Evolutionary conservation across 2,797 vertebrate species (phyloP).

Genomic region (Lacerta bilineata): DNA sequence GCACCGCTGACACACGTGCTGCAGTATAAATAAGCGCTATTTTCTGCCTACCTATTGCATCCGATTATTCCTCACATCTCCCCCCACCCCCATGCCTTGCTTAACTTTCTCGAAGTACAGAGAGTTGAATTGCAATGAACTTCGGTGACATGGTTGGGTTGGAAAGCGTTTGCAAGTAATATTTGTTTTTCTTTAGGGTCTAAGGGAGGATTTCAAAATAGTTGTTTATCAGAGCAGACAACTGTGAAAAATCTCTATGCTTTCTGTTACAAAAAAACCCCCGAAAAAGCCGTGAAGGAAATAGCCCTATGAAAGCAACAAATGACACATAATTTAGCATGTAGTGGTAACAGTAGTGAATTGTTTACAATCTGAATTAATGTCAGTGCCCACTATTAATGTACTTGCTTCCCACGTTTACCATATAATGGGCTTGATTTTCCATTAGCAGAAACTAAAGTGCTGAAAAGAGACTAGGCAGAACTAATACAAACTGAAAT

Average conservation of each 20-base stretch:
- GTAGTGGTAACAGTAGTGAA: constrained; percentile 64
- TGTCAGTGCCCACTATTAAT: constrained; percentile 72
- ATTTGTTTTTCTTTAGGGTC: constrained; percentile 1
- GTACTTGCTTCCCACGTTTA: constrained; percentile 68
- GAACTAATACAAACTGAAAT: constrained; percentile 66
- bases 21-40: constrained; percentile 71
- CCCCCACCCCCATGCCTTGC: not conserved
- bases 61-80: constrained; percentile 24
- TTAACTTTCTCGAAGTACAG: constrained; percentile 45
- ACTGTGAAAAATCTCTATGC: constrained; percentile 8
- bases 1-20: constrained; percentile 71
- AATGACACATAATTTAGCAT: constrained; percentile 46
- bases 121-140: not conserved
- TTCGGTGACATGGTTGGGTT: not conserved
- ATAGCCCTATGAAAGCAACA: constrained; percentile 42
- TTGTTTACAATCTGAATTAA: constrained; percentile 73
- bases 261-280: not conserved
- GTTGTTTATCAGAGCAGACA: constrained; percentile 52
- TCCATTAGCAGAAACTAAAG: constrained; percentile 72
- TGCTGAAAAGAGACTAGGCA: constrained; percentile 60
- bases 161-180: constrained; percentile 31
- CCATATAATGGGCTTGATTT: constrained; percentile 72
- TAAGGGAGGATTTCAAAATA: constrained; percentile 44
- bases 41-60: constrained; percentile 58
- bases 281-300: constrained; percentile 27